Conservation (phyloP, 92 coral and sea anemone genomes). For the Umimayanthus chanpuru region DNA sequence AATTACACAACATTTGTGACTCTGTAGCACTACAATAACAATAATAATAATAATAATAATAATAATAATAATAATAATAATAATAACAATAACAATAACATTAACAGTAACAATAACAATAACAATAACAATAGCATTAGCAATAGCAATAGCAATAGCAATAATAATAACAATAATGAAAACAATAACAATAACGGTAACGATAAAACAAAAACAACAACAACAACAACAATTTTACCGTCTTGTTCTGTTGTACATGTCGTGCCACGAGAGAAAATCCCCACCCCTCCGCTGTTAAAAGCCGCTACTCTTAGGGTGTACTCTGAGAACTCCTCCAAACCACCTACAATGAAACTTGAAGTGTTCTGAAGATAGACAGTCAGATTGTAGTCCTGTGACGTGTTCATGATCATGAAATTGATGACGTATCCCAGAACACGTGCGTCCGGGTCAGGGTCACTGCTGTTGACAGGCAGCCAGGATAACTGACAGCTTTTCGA, state of each 20-base stretch:
- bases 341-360: not conserved
- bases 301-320: conserved; percentile 22
- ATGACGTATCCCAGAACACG: conserved; percentile 24
- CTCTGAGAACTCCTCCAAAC: conserved; percentile 35
- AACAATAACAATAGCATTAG: too few species aligned
- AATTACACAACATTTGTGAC: too few species aligned
- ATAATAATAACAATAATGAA: too few species aligned
- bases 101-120: too few species aligned
- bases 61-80: too few species aligned
- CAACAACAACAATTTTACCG: not conserved
- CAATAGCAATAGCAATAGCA: too few species aligned
- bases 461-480: conserved; percentile 15
- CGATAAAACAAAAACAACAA: too few species aligned
- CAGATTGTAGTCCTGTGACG: conserved; percentile 18
- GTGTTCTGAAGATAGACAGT: not conserved
- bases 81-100: too few species aligned
- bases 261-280: conserved; percentile 3
- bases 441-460: conserved; percentile 3
- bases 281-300: conserved; percentile 26
- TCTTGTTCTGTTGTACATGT: conserved; percentile 28
- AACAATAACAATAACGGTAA: too few species aligned
- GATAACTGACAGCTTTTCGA: conserved; percentile 9
- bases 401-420: conserved; percentile 13
- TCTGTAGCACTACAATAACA: too few species aligned
- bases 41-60: too few species aligned